Base-by-base conservation (phyloP, 2,113 vertebrate genomes). In the Hystrix cristata region DNA sequence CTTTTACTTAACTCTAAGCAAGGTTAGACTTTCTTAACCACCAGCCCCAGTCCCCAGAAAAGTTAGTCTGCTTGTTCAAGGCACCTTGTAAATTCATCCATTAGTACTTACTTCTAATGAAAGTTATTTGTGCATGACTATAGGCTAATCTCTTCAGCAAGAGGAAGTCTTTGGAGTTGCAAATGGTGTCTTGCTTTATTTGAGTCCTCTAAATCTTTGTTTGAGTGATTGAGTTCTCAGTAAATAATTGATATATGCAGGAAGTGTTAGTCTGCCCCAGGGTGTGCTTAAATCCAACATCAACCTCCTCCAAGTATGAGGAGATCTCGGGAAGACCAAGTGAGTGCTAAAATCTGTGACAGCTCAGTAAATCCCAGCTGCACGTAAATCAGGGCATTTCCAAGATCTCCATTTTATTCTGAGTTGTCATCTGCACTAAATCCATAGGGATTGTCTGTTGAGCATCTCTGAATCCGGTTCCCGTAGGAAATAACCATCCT, bases 401-500 rank as follows among this genome's bases (percentile, higher is more conserved):
- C 34, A 69, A 0, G 80, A 18, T 31, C 64, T 91, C 74, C 48
- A n/a, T 31, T 5, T 46, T 12, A 89, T 96, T 88, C 84, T 48
- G 43, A 48, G 83, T 95, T 96, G 78, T 55, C 82, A 0, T 84
- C 25, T 15, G 57, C 38, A 29, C 4, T 48, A 81, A 51, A 64
- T 84, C 96, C 57, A 18, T 23, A 92, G 89, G n/a, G 21, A 0
- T n/a, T 81, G 95, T 97, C 95, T 97, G 0, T 59, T 84, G 91
- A 84, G 0, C 7, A 12, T 84, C 74, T 0, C 92, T 87, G 5
- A 1, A 92, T 97, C 51, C 84, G 38, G 23, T 97, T 91, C 85
- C 15, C 72, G 96, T 94, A 97, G 19, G 38, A 95, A 60, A 46
- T 55, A 90, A 97, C 95, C 72, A 93, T 83, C 27, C 53, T 27